Evolutionary conservation across 1,140 invertebrate species (phyloP), one percentile per base, ranked within the genome.

Genomic region (Zaprionus tsacasi): DNA sequence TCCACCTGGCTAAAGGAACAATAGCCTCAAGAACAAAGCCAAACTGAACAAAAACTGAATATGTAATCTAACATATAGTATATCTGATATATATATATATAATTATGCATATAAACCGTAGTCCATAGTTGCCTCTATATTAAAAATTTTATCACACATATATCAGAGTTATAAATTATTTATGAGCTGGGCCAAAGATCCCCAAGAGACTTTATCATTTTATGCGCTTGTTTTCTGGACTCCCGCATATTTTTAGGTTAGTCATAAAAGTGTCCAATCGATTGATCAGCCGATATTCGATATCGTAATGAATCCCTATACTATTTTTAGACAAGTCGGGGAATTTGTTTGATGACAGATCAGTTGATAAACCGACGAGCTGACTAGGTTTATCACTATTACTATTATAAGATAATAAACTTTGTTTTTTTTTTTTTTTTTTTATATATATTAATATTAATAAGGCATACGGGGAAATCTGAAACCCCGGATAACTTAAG

Each of bases 121-220:
- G 38, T 66, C 60, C 52, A 72, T 63, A 70, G 56, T 57, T 67
- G 17, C 40, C 71, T 55, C 71, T 55, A 83, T 69, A 56, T 50
- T 15, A 71, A 72, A 81, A 73, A 70, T 60, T 83, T 82, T 77
- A 86, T 79, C 66, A 69, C 64, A 58, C 36, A 60, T 13, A 54
- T 65, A 70, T 50, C 68, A 13, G 38, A 70, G 38, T 8, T 21
- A 76, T 43, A 68, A 63, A 52, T 54, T 57, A 78, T 75, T 82
- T 79, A 61, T 71, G 45, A 69, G 35, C 17, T 45, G 11, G 10
- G 33, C 15, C 6, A 33, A 21, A 36, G 35, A 38, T 38, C 35
- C 11, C 11, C 11, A 36, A 40, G 36, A n/a, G n/a, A n/a, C n/a
- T n/a, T 71, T 66, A 66, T 71, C 35, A 40, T 8, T 72, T 72